These are phyloP conservation scores for Bagarius yarrelli DNA, from an alignment of 2,113 vertebrate genomes.

Conservation along the genomic window DNA sequence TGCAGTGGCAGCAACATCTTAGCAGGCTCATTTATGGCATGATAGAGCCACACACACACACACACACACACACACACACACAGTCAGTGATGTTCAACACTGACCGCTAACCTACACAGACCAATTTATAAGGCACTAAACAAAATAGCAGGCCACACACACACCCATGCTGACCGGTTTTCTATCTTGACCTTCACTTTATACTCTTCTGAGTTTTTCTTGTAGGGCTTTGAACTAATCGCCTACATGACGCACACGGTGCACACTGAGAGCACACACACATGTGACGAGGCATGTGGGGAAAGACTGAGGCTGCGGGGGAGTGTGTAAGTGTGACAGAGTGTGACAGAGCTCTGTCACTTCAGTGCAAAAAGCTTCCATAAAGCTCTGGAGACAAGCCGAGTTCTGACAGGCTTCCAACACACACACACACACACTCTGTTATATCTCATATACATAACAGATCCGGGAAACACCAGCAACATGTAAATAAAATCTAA, in stretches of 20 bases:
- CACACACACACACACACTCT: slow-evolving; percentile 10
- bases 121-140: not conserved
- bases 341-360: slow-evolving; percentile 54
- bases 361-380: slow-evolving; percentile 50
- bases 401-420: slow-evolving; percentile 20
- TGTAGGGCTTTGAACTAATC: slow-evolving; percentile 8
- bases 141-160: slow-evolving; percentile 22
- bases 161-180: not conserved
- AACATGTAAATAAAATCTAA: too few species aligned
- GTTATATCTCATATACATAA: not conserved
- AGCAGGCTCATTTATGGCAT: slow-evolving; percentile 29
- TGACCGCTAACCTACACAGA: slow-evolving; percentile 11
- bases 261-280: slow-evolving; percentile 20
- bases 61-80: slow-evolving; percentile 10
- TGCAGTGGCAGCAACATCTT: not conserved
- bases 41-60: slow-evolving; percentile 13
- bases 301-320: slow-evolving; percentile 33
- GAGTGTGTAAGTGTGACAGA: slow-evolving; percentile 46
- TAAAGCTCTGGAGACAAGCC: slow-evolving; percentile 37
- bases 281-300: slow-evolving; percentile 36
- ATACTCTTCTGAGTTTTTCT: not conserved
- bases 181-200: slow-evolving; percentile 16
- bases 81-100: slow-evolving; percentile 23
- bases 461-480: too few species aligned
- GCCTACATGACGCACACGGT: slow-evolving; percentile 35